Base-by-base conservation (phyloP, 1,140 invertebrate species). In the Halesus radiatus region DNA sequence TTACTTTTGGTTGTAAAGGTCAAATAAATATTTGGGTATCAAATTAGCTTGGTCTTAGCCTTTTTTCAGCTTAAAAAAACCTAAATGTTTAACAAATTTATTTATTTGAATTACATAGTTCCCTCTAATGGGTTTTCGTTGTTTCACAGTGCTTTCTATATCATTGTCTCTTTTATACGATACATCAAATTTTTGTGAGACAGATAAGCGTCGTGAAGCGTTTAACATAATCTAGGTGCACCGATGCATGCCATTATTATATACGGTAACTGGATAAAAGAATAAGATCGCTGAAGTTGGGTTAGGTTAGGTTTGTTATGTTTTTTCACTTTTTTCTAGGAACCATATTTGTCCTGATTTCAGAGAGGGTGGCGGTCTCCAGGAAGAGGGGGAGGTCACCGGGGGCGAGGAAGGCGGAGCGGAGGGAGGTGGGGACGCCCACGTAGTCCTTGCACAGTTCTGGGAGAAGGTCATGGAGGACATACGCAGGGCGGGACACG, bases 401-500 rank as follows among this genome's bases (percentile, higher is more conserved):
- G 87, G 88, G 1, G 80, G 81, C 0, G 87, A 81, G 62, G 81
- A 81, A 1, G 18, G 83, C 87, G 10, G 83, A 81, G 1, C 87
- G 87, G 77, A 87, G 87, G 22, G 80, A 74, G 76, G 81, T 0
- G 80, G 86, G 18, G 92, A 94, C 79, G 92, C 94, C 18, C 93
- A 95, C 84, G 90, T 91, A 81, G 90, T 92, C 6, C 87, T 96
- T 18, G 88, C 90, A 52, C 90, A 92, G 60, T 96, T 96, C 86
- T 96, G 96, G 96, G 90, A 91, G 20, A 95, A 94, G 87, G 92
- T 93, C 54, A 93, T 92, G 76, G 94, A 95, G 22, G 94, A 96
- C 85, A 94, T 96, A 66, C 92, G 92, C 86, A 93, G 93, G 83
- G 93, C 96, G 15, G 91, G 89, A 20, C 88, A 90, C 29, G 94